Evolutionary conservation across 2,113 vertebrate genomes (phyloP).

Genomic region (Todiramphus chloris): DNA sequence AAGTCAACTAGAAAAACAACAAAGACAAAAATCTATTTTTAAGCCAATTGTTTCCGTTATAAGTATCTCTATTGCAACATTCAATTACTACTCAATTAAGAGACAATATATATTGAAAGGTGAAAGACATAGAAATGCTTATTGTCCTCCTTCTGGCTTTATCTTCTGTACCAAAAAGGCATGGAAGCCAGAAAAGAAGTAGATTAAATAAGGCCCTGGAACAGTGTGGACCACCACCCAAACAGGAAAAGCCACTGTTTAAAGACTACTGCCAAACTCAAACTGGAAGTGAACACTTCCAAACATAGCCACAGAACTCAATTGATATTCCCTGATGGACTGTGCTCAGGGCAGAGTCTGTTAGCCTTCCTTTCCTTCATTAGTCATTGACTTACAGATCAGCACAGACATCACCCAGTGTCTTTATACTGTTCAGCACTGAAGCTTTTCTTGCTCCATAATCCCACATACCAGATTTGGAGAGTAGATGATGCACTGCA

Average conservation of each 20-base stretch:
- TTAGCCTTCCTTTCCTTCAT: not conserved
- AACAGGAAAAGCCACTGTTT: not conserved
- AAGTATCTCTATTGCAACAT: accelerated
- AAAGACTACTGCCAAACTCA: not conserved
- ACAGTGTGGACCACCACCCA: not conserved
- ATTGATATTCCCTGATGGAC: not conserved
- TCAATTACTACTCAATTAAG: not conserved
- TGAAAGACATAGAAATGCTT: not conserved
- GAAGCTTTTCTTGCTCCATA: not conserved
- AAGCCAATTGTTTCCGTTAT: not conserved
- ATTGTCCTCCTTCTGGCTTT: not conserved
- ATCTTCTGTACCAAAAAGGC: not conserved
- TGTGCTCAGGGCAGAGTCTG: not conserved
- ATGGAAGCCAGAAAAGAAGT: not conserved
- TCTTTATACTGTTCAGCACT: not conserved
- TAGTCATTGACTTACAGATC: not conserved
- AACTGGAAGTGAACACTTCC: not conserved
- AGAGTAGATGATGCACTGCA: not conserved
- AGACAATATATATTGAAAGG: not conserved
- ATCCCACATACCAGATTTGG: not conserved
- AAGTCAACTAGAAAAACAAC: not conserved
- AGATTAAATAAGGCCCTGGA: not conserved
- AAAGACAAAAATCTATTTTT: not conserved
- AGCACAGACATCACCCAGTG: not conserved
- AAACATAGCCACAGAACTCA: not conserved